Evolutionary conservation across 1,140 invertebrate genomes (phyloP).

Genomic region (Eriocheir sinensis): DNA sequence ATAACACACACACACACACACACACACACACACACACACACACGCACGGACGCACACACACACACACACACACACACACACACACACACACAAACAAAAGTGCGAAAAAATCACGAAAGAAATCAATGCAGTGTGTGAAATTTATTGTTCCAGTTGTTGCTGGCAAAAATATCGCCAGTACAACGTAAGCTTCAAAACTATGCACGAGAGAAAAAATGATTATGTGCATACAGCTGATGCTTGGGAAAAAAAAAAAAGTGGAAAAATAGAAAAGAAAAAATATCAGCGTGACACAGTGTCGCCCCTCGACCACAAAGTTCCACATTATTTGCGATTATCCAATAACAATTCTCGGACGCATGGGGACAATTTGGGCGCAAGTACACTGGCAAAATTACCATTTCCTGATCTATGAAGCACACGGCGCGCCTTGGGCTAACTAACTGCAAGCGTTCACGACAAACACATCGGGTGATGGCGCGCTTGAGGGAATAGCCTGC

Average conservation of each 20-base stretch:
- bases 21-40: conserved; percentile 14
- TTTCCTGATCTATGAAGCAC: conserved; percentile 6
- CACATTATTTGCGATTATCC: conserved; percentile 25
- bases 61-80: conserved; percentile 22
- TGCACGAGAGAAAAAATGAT: conserved; percentile 1
- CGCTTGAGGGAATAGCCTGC: conserved; percentile 10
- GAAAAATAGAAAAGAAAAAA: not conserved
- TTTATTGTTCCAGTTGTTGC: conserved; percentile 16
- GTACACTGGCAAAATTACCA: conserved; percentile 24
- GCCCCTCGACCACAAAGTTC: conserved; percentile 12
- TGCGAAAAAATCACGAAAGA: not conserved
- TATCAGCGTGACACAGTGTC: conserved; percentile 23
- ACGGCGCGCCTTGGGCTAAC: not conserved
- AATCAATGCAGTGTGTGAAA: conserved; percentile 16
- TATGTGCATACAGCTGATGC: conserved; percentile 7
- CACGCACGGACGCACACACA: not conserved
- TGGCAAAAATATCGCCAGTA: not conserved
- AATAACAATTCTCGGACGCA: conserved; percentile 13
- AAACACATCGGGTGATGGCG: not conserved
- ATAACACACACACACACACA: not conserved
- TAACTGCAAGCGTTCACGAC: not conserved
- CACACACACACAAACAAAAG: not conserved
- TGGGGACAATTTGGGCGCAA: not conserved
- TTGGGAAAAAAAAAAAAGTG: too few species aligned
- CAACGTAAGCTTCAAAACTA: conserved; percentile 24